Evolutionary conservation across 2,888 invertebrate species (phyloP), one percentile per base, ranked within the genome.

Genomic region (Urechis unicinctus): DNA sequence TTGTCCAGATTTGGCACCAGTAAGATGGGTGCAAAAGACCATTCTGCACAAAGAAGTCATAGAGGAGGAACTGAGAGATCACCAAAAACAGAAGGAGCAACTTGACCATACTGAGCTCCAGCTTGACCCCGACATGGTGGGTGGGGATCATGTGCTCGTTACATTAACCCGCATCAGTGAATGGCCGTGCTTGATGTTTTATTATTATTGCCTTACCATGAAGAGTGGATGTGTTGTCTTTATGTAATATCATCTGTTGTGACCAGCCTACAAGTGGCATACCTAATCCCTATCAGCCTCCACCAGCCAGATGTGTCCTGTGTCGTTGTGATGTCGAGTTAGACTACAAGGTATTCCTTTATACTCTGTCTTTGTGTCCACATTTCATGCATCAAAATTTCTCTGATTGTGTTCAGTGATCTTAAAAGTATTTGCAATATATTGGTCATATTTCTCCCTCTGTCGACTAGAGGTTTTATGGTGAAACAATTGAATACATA

Each of bases 251-350:
- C n/a, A n/a, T n/a, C n/a, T n/a, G n/a, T n/a, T n/a, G n/a, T n/a
- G n/a, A n/a, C 17, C 57, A 63, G 63, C 62, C 64, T 17, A n/a
- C 57, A 24, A 21, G 49, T 25, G 53, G 41, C 25, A 47, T 64
- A 50, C 36, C 46, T 6, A 72, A 94, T 81, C 95, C 95, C 0
- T 96, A 84, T 71, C 82, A 85, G 71, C 87, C 86, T 68, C 87
- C 88, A 60, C 83, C 80, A 58, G 80, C 80, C 25, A 77, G 83
- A 62, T 96, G 95, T 72, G 84, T 95, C 64, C 79, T 95, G 9
- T 96, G 96, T 75, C 85, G 86, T 78, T 75, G 88, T 58, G 84
- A 88, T 31, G 86, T 95, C n/a, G 82, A 82, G 1, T 87, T 91
- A 0, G 84, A 91, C 76, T 95, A 91, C 72, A 96, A 95, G 71